phyloP scores from a whole-genome alignment of 2,113 vertebrate genomes.

The Pseudopipra pipra region DNA sequence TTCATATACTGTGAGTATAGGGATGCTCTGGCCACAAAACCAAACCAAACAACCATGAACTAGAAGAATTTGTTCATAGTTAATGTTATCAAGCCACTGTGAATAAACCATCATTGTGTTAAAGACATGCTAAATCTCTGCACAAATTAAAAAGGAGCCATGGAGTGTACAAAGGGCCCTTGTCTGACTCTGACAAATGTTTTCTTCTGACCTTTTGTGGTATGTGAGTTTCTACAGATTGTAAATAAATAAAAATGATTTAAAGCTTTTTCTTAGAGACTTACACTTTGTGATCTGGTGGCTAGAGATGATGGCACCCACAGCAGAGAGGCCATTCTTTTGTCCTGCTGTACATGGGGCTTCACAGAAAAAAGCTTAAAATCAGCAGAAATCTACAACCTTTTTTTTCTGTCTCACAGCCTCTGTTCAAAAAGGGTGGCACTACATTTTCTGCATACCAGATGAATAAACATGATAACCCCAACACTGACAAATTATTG shows the following conservation, averaged over 20 bases:
- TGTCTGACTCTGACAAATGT: background rate
- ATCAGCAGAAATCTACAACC: background rate
- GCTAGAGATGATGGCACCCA: background rate
- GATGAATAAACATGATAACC: background rate
- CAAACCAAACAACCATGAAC: background rate
- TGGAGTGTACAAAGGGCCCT: background rate
- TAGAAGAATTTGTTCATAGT: background rate
- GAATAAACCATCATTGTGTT: background rate
- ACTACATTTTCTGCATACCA: background rate
- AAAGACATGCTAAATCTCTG: background rate
- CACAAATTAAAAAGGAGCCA: background rate
- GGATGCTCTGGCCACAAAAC: background rate
- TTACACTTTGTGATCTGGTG: background rate
- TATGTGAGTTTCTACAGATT: background rate
- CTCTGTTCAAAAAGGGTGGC: background rate
- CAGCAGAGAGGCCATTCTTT: background rate
- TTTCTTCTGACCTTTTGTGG: background rate
- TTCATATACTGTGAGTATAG: background rate
- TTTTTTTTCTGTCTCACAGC: background rate
- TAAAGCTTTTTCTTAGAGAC: background rate
- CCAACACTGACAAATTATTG: background rate
- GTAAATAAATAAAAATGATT: background rate
- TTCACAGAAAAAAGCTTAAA: background rate
- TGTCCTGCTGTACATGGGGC: accelerated
- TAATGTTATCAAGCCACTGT: background rate